Evolutionary conservation across 2,888 invertebrate species (phyloP).

Genomic region (Orthosia gracilis): DNA sequence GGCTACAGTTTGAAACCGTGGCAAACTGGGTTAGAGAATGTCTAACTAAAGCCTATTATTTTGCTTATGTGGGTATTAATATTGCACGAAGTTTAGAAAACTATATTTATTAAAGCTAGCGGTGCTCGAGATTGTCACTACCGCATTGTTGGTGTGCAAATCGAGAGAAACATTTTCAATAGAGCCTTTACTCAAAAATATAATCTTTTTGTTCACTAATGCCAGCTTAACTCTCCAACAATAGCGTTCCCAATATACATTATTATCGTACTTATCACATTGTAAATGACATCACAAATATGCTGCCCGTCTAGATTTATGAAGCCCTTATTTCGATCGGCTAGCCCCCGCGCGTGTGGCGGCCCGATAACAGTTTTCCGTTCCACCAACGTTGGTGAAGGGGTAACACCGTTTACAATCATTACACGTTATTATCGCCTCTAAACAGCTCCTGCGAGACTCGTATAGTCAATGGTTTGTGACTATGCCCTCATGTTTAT

Average conservation of each 20-base stretch:
- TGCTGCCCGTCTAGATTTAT: constrained; percentile 66
- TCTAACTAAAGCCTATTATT: too few species aligned
- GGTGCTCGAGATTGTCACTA: background rate
- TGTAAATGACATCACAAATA: constrained; percentile 55
- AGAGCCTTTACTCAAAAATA: background rate
- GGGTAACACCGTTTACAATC: constrained; percentile 83
- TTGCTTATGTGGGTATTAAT: too few species aligned
- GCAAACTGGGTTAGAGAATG: too few species aligned
- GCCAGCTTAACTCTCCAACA: constrained; percentile 22
- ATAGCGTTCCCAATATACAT: constrained; percentile 17
- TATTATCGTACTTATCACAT: constrained; percentile 41
- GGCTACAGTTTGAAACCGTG: background rate
- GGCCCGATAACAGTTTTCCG: constrained; percentile 85
- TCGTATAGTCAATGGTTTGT: constrained; percentile 83
- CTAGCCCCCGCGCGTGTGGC: constrained; percentile 78
- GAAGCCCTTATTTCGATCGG: constrained; percentile 68
- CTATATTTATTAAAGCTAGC: too few species aligned
- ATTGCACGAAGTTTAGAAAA: too few species aligned
- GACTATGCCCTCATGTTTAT: constrained; percentile 63
- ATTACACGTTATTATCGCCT: constrained; percentile 88
- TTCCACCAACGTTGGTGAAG: constrained; percentile 71
- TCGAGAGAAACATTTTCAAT: background rate
- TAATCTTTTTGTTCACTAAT: constrained; percentile 5
- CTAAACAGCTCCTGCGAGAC: constrained; percentile 85
- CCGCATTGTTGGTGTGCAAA: background rate